Evolutionary conservation across 2,797 vertebrate species (phyloP), one percentile per base, ranked within the genome.

Genomic region (Miopithecus talapoin): DNA sequence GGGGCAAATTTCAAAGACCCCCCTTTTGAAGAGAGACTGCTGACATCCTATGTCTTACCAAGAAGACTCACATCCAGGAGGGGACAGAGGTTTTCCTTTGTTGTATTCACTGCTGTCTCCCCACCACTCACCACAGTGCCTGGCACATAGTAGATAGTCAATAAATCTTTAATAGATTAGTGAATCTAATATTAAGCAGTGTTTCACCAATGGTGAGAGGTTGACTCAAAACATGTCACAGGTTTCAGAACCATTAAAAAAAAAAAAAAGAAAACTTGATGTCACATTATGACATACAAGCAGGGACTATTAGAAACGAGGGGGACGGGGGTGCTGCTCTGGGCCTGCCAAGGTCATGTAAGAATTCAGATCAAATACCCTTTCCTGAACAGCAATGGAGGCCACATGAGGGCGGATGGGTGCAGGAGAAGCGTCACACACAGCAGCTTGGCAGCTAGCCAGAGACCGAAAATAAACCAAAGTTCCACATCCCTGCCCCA

Each of bases 381-480:
- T 84, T 86, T 53, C 53, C 17, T 36, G 30, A 81, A 74, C 4
- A 17, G 9, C 55, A 46, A 41, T 1, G 9, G 46, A 48, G 39
- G 41, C 9, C 61, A 79, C 41, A 72, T 7, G 10, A 39, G 50
- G 12, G 30, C 2, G 8, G 55, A 48, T 8, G 17, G 74, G 61
- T 10, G 1, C 48, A 0, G 0, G 8, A 0, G 6, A 10, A 4
- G 33, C 2, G 22, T 21, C 68, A 33, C 70, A 11, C 0, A 1
- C 24, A 46, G 26, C 53, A 39, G 9, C 68, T 78, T 0, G 57
- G 36, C n/a, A 75, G 53, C 78, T 16, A 57, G 43, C 21, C 83
- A 79, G 50, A 55, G n/a, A n/a, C 59, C 11, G 5, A 41, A 76
- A 84, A 59, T 14, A 84, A 64, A 53, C 21, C 14, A 36, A 24